Evolutionary conservation across 2,888 invertebrate species (phyloP), one percentile per base, ranked within the genome.

Genomic region (Cephus runcator): DNA sequence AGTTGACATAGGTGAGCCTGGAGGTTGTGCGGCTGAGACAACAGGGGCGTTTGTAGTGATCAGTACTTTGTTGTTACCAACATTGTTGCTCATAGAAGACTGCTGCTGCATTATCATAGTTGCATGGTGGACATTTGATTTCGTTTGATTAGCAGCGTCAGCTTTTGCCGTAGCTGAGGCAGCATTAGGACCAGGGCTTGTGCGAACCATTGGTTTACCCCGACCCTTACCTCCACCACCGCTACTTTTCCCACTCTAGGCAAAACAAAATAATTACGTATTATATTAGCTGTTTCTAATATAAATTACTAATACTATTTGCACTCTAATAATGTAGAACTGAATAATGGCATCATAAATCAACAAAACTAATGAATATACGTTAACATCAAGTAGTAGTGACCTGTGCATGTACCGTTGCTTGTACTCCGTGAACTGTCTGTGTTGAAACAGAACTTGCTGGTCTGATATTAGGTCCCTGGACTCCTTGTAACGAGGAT

Each of bases 371-470:
- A 34, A 74, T 34, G 35, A 6, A 35, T 74, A 30, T 71, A 71
- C 34, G 15, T 31, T 71, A 71, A 71, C 71, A 33, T 71, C 34
- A 11, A 74, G n/a, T 34, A 75, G 82, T 84, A 86, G 80, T 81
- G 84, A 91, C 89, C 90, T 90, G 90, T 78, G 86, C 87, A 82
- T 92, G 91, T 83, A 91, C 90, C 82, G 92, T 89, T 56, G 91
- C 85, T 83, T 91, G 91, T 75, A 91, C 90, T 84, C 91, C 89
- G 79, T 93, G 92, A 80, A 91, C 91, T 0, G 97, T 97, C 91
- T 97, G 97, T 0, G 97, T 97, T 11, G 97, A 97, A 15, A 97
- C 97, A 0, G 96, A 96, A 84, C 96, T 95, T 6, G 93, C 96
- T 0, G 97, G 96, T 75, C 97, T 93, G 82, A 96, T 94, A 84